Percentiles rank a stretch among this genome's conserved stretches.
These are phyloP conservation scores for Paraescarpia echinospica DNA, from an alignment of 1,140 invertebrate genomes.

Conservation along the genomic window DNA sequence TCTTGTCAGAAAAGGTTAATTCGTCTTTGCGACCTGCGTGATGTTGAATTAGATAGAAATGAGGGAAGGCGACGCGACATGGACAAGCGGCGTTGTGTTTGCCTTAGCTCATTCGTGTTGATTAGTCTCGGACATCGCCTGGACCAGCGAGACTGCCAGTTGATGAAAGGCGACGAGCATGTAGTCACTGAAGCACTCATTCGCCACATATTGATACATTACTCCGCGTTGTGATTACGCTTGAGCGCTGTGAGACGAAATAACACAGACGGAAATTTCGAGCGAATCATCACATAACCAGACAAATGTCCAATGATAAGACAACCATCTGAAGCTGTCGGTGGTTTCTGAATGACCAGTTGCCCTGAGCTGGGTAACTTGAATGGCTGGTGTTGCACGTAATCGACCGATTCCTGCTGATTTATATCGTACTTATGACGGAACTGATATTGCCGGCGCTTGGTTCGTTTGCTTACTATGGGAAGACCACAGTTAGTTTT, in stretches of 20 bases:
- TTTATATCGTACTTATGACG: not conserved
- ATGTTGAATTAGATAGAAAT: not conserved
- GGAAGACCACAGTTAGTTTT: not conserved
- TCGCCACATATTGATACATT: not conserved
- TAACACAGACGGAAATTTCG: not conserved
- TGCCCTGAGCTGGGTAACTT: not conserved
- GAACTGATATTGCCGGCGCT: not conserved
- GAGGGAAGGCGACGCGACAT: not conserved
- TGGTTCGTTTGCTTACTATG: not conserved
- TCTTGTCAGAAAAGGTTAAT: not conserved
- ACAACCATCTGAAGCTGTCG: not conserved
- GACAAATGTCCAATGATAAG: not conserved
- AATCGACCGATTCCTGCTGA: not conserved
- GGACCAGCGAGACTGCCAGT: not conserved
- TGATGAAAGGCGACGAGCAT: not conserved
- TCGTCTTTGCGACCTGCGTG: not conserved
- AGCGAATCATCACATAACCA: not conserved
- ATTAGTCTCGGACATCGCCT: not conserved
- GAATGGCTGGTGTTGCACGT: not conserved
- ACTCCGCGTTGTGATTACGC: not conserved
- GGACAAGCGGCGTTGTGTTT: not conserved
- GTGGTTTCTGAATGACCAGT: not conserved
- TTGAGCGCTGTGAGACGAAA: too few relatives aligned
- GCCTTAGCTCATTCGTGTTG: not conserved
- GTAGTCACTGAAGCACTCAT: not conserved